phyloP scores from a whole-genome alignment of 2,888 invertebrate genomes.

The Alviniconcha strummeri region DNA sequence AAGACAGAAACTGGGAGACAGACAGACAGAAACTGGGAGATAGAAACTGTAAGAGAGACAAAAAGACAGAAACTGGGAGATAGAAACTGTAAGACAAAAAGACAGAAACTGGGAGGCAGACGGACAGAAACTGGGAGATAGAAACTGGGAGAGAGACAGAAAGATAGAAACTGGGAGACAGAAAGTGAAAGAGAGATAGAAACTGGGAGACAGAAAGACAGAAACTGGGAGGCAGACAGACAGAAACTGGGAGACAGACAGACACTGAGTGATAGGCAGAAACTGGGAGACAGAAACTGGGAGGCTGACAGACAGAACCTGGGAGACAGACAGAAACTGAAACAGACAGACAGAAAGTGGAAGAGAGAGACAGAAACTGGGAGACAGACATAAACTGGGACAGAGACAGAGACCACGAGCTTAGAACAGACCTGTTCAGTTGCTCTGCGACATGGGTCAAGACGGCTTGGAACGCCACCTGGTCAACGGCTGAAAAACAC shows the following conservation, averaged over 20 bases:
- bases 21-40: not conserved
- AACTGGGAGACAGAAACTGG: not conserved
- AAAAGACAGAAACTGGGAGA: not conserved
- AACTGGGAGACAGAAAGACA: not conserved
- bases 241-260: not conserved
- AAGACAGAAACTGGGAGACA: not conserved
- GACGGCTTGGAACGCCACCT: constrained; percentile 62
- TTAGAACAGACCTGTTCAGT: constrained; percentile 63
- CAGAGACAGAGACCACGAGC: not conserved
- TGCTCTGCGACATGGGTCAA: constrained; percentile 69
- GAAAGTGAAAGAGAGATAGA: not conserved
- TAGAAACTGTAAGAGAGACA: not conserved
- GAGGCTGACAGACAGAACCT: not conserved
- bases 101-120: not conserved
- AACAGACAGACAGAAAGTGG: not conserved
- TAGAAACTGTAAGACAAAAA: not conserved
- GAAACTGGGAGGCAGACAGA: not conserved
- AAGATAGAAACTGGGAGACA: not conserved
- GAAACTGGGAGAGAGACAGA: not conserved
- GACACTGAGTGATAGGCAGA: not conserved
- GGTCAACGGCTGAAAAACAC: constrained; percentile 49
- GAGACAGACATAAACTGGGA: not conserved
- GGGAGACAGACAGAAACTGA: not conserved
- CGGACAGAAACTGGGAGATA: not conserved
- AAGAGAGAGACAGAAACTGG: not conserved